Evolutionary conservation across 2,113 vertebrate species (phyloP), one percentile per base, ranked within the genome.

Genomic region (Cyprichromis sp.): DNA sequence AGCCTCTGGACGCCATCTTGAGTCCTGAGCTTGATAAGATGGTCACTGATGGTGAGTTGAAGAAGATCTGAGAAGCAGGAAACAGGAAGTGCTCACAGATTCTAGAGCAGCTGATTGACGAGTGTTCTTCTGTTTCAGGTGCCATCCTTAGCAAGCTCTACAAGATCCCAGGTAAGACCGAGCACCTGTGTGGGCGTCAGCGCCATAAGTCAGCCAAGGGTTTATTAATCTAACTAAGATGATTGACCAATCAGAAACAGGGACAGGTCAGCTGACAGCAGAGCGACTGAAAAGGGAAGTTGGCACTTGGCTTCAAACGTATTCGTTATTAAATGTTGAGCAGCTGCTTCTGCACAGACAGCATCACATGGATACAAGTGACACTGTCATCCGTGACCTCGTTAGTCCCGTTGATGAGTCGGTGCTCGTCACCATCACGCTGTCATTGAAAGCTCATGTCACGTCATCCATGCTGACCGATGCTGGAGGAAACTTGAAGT

Each of bases 11-110:
- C n/a, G 97, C 97, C 79, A 98, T 99, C 90, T 96, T 99, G 84
- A 99, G 98, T 91, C 98, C 98, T 86, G 99, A 99, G 81, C 96
- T 99, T 24, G 99, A 99, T 95, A 98, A 97, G 95, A 99, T 99
- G 97, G 98, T 99, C 91, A 97, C 97, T 84, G 99, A 99, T 16
- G 99, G 99, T 99, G 86, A 91, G 94, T 89, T 26, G 7, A 14
- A 3, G 6, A 10, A 19, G 26, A 29, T 17, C 57, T 10, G 26
- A 19, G 16, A 34, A 10, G 10, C 17, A 61, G 57, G 66, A 71
- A 71, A 42, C 38, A 2, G 36, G 36, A 71, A 24, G 14, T 73
- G 68, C 0, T 3, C 40, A 4, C 71, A 29, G 24, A 10, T 12
- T 29, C 9, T 53, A 12, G 21, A 78, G 26, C 73, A 50, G 34